Evolutionary conservation across 1,140 invertebrate genomes (phyloP).

Genomic region (Saccostrea glomerata): DNA sequence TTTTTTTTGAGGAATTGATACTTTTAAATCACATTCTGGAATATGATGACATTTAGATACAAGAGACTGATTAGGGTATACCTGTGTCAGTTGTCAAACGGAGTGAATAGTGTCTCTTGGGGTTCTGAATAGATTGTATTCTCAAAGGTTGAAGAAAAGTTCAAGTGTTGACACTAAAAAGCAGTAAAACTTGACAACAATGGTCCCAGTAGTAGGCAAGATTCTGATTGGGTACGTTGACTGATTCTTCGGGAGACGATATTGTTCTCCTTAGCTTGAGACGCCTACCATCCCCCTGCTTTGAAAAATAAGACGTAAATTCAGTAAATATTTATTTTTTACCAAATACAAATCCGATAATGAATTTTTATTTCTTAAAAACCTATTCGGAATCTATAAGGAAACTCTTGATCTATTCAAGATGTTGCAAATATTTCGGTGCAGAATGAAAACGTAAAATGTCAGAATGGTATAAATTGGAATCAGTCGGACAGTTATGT

Average conservation of each 20-base stretch:
- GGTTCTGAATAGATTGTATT: conserved; percentile 12
- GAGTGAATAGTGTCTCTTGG: not conserved
- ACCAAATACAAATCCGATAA: not conserved
- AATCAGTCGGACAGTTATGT: conserved; percentile 14
- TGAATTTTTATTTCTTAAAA: not conserved
- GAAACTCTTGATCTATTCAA: not conserved
- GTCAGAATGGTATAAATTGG: conserved; percentile 23
- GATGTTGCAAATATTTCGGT: conserved; percentile 1
- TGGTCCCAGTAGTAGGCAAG: not conserved
- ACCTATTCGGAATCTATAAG: not conserved
- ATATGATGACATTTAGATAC: not conserved
- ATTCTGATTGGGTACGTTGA: not conserved
- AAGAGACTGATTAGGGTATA: not conserved
- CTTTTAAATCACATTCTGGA: not conserved
- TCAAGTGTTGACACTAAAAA: conserved; percentile 21
- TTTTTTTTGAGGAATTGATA: not conserved
- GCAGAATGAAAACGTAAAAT: conserved; percentile 13
- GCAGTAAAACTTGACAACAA: conserved; percentile 36
- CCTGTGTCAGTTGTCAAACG: not conserved
- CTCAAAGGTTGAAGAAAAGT: conserved; percentile 34
- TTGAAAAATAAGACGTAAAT: not conserved
- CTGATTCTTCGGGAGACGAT: not conserved
- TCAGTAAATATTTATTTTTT: not conserved
- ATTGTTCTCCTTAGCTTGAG: not conserved
- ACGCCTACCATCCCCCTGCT: not conserved